Conservation (phyloP, 2,797 vertebrate genomes). For the Eulemur mongoz region DNA sequence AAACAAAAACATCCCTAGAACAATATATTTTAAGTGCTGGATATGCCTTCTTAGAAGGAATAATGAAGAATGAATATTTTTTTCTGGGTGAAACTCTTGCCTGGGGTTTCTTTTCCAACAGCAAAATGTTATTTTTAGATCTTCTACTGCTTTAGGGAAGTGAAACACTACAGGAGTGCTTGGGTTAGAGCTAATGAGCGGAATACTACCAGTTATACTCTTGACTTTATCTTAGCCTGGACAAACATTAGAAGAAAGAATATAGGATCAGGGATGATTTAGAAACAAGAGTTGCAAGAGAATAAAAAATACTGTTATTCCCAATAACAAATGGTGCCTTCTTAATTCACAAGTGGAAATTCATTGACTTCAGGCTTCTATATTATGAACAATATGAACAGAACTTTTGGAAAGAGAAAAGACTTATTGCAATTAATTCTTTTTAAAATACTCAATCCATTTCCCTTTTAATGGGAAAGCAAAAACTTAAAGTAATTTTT, state of each 20-base stretch:
- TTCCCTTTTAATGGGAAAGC: neutral
- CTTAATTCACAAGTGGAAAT: neutral
- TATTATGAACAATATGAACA: neutral
- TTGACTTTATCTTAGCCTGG: neutral
- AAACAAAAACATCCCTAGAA: neutral
- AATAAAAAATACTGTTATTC: neutral
- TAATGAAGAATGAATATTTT: constrained; percentile 53
- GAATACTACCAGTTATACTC: neutral
- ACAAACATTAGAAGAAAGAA: neutral
- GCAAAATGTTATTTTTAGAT: constrained; percentile 54
- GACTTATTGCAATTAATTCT: neutral
- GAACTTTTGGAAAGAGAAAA: neutral
- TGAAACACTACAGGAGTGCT: neutral
- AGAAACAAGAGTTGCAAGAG: neutral
- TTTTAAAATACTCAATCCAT: neutral
- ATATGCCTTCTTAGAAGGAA: constrained; percentile 30
- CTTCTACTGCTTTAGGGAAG: neutral
- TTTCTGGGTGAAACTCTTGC: neutral
- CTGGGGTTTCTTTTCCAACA: constrained; percentile 47
- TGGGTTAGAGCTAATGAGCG: constrained; percentile 44
- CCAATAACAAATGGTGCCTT: neutral
- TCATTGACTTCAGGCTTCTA: neutral
- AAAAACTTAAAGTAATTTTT: neutral
- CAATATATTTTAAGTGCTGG: neutral
- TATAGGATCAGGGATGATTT: neutral